Evolutionary conservation across 1,140 invertebrate species (phyloP), one percentile per base, ranked within the genome.

Genomic region (Geopemphigus sp.): DNA sequence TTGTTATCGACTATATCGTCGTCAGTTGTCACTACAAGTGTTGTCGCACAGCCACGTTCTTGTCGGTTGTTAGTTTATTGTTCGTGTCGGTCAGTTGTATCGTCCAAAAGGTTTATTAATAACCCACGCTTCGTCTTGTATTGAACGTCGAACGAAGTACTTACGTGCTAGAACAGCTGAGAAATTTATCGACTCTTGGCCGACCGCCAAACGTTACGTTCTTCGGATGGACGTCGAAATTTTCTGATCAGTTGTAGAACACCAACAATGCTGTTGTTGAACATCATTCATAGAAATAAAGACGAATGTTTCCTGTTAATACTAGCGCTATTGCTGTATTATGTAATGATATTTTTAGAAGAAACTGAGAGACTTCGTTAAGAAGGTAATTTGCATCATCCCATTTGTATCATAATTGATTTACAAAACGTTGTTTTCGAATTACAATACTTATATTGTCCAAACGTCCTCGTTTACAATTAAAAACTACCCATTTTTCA

Each of bases 331-430:
- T 61, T 78, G 22, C 57, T 78, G 19, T 78, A 78, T 26, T 78
- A 78, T 15, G 74, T 78, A 39, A 78, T 78, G 74, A 78, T 78
- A 78, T 78, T 78, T 4, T 59, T 78, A 24, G 74, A 78, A 26
- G 74, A 78, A 50, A 47, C 74, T 1, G 74, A 78, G 22, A 78
- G 39, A 50, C 39, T 50, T 50, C 66, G 39, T 50, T 68, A 8
- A 68, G 15, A 50, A 68, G 66, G 66, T 68, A 50, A 22, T 1
- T 39, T 39, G 3, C 14, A 24, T 14, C n/a, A n/a, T n/a, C n/a
- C 5, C 12, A 45, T 5, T 47, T 68, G 3, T 39, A 39, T n/a
- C n/a, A 39, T 39, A 4, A 39, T 39, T 39, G n/a, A n/a, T 39
- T 39, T 39, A 39, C 32, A 4, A 39, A 39, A 39, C 3, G 8